Conservation (phyloP, 2,888 invertebrate species). For the Tipula vernalis region DNA sequence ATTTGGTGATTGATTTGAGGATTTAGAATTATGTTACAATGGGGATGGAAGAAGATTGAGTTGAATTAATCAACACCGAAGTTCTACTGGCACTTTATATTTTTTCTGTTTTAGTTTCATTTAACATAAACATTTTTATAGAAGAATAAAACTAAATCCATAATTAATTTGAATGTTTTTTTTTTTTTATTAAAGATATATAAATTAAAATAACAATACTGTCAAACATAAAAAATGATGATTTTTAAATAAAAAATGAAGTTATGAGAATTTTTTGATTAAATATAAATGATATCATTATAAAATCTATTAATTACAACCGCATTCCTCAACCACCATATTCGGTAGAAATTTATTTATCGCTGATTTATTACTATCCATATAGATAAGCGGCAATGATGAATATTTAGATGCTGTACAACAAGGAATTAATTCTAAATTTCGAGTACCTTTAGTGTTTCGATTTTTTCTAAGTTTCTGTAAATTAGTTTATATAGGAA, state of each 20-base stretch:
- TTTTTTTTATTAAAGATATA: not conserved
- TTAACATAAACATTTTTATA: no score
- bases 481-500: slow-evolving; percentile 18
- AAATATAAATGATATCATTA: slow-evolving; percentile 18
- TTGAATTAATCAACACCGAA: no score
- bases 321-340: slow-evolving; percentile 86
- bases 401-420: slow-evolving; percentile 77
- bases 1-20: no score
- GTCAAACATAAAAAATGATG: not conserved
- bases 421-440: slow-evolving; percentile 63
- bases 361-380: slow-evolving; percentile 65
- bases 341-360: slow-evolving; percentile 71
- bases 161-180: not conserved
- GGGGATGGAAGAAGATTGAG: no score
- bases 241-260: not conserved
- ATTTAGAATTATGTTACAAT: no score
- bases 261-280: not conserved
- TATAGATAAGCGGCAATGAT: slow-evolving; percentile 64
- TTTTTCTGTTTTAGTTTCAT: no score
- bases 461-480: slow-evolving; percentile 55
- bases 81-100: no score
- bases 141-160: not conserved
- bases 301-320: slow-evolving; percentile 46
- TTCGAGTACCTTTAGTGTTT: slow-evolving; percentile 37
- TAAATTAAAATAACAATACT: not conserved